Base-by-base conservation (phyloP, 2,113 vertebrate genomes). In the Lophura nycthemera region DNA sequence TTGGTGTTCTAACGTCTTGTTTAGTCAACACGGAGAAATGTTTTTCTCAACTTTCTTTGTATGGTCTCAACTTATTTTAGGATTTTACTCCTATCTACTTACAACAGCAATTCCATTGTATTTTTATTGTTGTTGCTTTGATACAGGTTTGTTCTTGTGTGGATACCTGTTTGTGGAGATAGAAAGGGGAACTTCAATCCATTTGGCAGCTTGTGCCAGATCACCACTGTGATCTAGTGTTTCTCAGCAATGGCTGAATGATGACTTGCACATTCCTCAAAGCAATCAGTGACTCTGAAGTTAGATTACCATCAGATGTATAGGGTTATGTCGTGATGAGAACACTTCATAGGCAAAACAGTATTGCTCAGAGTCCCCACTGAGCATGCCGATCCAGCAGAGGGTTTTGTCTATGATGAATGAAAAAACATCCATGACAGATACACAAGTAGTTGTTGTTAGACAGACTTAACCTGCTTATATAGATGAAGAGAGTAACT, bases 401-500 rank as follows among this genome's bases (percentile, higher is more conserved):
- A 76, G 65, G 54, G 13, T 83, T 63, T 69, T 80, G 25, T 90
- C 27, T 29, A 50, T 50, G 50, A 29, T 54, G 24, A 54, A 54
- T 54, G 27, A 54, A 54, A 54, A 16, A 29, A 29, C 27, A 29
- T 54, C 52, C 27, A 10, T 54, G 52, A 16, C 27, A 17, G 52
- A 54, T 54, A 27, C 52, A 29, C 27, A 29, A 17, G 52, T 54
- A 54, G 52, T 54, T 54, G 27, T 54, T 54, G 64, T 91, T 96
- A 92, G 89, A 86, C 72, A 81, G 71, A 77, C 77, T 95, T 92
- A 92, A 77, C 47, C 66, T 84, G 3, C 78, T 89, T 82, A 66
- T 13, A 9, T 3, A 92, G 92, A 74, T 73, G 38, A 86, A 92
- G 83, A 93, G 80, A 97, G 89, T 97, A 96, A 95, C 87, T 81